A percentile compares a stretch with the other conserved stretches of the same genome.
Conservation (phyloP, 2,797 vertebrate genomes). For the Channallabes apus region DNA sequence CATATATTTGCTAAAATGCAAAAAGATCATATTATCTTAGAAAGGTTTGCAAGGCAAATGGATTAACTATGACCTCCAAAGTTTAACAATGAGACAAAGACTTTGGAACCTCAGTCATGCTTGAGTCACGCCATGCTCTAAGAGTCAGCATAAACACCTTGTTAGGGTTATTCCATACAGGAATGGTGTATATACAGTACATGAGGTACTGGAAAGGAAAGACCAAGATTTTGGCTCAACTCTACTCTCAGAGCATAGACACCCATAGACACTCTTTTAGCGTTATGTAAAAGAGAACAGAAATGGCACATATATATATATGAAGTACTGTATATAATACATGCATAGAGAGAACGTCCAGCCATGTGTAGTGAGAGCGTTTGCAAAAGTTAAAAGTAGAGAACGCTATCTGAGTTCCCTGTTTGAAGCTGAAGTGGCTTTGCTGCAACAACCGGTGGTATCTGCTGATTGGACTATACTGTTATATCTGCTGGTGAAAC, state of each 20-base stretch:
- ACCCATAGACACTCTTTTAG: too few species aligned
- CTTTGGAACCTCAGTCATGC: neutral
- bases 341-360: neutral
- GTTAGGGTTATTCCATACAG: too few species aligned
- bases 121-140: conserved; percentile 8
- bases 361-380: neutral
- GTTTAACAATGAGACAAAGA: conserved; percentile 14
- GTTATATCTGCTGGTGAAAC: neutral
- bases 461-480: neutral
- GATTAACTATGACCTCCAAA: neutral
- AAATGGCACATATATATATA: neutral
- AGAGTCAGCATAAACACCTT: neutral
- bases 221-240: too few species aligned
- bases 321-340: neutral
- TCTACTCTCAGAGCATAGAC: too few species aligned
- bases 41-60: conserved; percentile 41
- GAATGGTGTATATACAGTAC: too few species aligned
- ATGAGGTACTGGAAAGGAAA: too few species aligned
- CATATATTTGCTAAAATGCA: neutral
- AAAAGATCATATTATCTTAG: conserved; percentile 17
- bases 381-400: neutral
- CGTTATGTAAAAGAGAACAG: neutral
- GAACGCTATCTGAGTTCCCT: conserved; percentile 15
- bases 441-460: neutral
- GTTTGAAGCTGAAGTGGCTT: conserved; percentile 5